phyloP scores from a whole-genome alignment of 2,888 invertebrate genomes.

The Octodonta nipae region DNA sequence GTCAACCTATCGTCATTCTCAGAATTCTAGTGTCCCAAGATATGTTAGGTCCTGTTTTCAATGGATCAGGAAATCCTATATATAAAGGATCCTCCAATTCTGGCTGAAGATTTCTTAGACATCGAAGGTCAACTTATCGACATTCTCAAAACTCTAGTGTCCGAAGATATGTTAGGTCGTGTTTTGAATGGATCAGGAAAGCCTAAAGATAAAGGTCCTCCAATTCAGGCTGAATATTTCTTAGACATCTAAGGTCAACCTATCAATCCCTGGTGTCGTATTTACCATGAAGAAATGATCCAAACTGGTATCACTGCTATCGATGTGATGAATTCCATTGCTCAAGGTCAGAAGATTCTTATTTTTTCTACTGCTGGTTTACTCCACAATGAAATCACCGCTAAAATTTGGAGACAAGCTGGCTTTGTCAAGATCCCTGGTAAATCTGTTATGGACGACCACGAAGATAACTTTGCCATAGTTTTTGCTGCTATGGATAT shows the following conservation, averaged over 20 bases:
- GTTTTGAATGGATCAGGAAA: too few relatives aligned
- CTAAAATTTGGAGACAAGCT: constrained; percentile 98
- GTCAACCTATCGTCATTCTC: constrained; percentile 98
- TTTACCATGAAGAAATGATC: constrained; percentile 99
- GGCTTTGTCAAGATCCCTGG: constrained; percentile 80
- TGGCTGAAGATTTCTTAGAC: constrained; percentile 96
- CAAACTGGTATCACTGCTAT: constrained; percentile 93
- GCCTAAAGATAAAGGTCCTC: too few relatives aligned
- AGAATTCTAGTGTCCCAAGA: constrained; percentile 98
- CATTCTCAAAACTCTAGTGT: too few relatives aligned
- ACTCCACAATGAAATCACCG: constrained; percentile 98
- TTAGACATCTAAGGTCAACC: constrained; percentile 98
- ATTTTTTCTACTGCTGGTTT: constrained; percentile 99
- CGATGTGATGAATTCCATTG: constrained; percentile 99
- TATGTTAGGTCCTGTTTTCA: constrained; percentile 98
- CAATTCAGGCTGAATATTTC: constrained; percentile 95
- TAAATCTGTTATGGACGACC: constrained; percentile 78
- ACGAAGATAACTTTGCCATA: constrained; percentile 98
- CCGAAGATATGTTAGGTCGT: too few relatives aligned
- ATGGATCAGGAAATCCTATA: constrained; percentile 98
- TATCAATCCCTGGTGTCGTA: constrained; percentile 99
- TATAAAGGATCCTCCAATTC: constrained; percentile 96
- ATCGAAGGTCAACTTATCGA: constrained; percentile 99
- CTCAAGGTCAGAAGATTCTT: constrained; percentile 98
- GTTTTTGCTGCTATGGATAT: constrained; percentile 99